Base-by-base conservation (phyloP, 2,888 invertebrate genomes). In the Harmothoe impar region DNA sequence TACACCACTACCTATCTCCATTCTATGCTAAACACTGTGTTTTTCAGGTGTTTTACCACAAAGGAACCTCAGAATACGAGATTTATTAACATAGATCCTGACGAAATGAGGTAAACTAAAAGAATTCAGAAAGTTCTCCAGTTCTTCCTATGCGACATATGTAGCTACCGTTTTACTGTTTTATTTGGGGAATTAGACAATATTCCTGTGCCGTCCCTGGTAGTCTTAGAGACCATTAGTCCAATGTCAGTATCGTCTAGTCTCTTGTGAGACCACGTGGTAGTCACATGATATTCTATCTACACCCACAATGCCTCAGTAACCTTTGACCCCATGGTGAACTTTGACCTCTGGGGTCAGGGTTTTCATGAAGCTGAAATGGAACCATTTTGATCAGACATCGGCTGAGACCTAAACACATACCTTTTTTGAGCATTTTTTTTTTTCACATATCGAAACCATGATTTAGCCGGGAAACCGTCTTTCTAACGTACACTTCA, bases 21-120 rank as follows among this genome's bases (percentile, higher is more conserved):
- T 81, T 81, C 81, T 81, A 81, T 86, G 56, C 56, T 86, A 31
- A 86, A 86, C 86, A 86, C 86, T 86, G 86, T 86, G 86, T 86
- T 86, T 86, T 86, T 86, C 86, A 86, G 86, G 86, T 86, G 56
- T 86, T 86, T 86, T 86, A 86, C 86, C 86, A 86, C 86, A 86
- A 86, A 54, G 86, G 86, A 33, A 86, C 86, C 86, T 86, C 86
- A 86, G 86, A 86, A 86, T 86, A 86, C 86, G 86, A 86, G 86
- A 86, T 86, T 86, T 86, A 86, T 86, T 86, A 86, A 86, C 86
- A 81, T 86, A 86, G 86, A 86, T 86, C 86, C 86, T 86, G 86
- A 86, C 86, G 86, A 25, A 86, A 86, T 86, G 86, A 86, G 86
- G 86, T 86, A 86, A 86, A 54, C 86, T 86, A 86, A 86, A 86